Base-by-base conservation (phyloP, 2,888 invertebrate genomes). In the Heterodera filipjevi region DNA sequence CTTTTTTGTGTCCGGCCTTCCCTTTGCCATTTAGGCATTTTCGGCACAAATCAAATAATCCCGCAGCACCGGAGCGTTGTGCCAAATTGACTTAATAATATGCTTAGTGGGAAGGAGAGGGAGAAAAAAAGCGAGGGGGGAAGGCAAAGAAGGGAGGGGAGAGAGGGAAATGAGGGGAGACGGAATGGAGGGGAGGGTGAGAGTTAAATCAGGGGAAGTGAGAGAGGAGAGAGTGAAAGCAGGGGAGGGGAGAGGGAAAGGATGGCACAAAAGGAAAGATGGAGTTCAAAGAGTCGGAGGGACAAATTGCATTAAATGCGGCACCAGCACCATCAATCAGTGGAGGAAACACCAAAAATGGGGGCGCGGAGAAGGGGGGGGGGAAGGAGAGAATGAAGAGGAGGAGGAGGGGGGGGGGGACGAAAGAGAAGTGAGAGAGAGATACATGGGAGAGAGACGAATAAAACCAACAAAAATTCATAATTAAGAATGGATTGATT, bases 31-130 rank as follows among this genome's bases (percentile, higher is more conserved):
- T 71, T 71, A 39, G 53, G 49, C 72, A 3, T 49, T 32, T 75
- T 75, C 53, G 75, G 32, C 53, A 64, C 22, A 78, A 78, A 78
- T 78, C 78, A 78, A 78, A 78, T 78, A 78, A 78, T 78, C 77
- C 77, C 76, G 53, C 46, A 10, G 53, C 68, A 10, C 39, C n/a
- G 35, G n/a, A 14, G 64, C 66, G 70, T 32, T 71, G 39, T 39
- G 49, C 22, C 46, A 71, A 71, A 71, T 77, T 77, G 46, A 71
- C 77, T 77, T 77, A 71, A 76, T 76, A 49, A 70, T 30, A 76
- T 33, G 30, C 39, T 39, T 39, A 39, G 39, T 39, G 66, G 30
- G 14, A 10, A 59, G 59, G 22, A 27, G 59, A 10, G 53, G 32
- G 68, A 16, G 53, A 75, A 10, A 44, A 22, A 22, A 71, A 33